Evolutionary conservation across 2,113 vertebrate genomes (phyloP).

Genomic region (Oceanites oceanicus): DNA sequence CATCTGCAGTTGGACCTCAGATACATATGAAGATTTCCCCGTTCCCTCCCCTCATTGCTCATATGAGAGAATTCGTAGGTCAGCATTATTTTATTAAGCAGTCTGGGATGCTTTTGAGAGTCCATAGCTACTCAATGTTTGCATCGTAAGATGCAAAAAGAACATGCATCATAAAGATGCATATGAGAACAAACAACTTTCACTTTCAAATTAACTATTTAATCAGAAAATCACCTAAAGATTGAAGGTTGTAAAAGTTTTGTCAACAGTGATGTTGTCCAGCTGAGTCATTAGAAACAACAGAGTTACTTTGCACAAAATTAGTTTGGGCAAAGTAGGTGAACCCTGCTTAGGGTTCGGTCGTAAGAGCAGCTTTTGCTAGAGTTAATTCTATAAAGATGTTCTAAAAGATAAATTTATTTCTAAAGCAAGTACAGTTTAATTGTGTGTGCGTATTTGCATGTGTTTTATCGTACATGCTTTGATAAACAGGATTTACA

Average conservation of each 20-base stretch:
- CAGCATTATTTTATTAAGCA: neutral
- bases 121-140: neutral
- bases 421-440: neutral
- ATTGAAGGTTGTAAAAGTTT: neutral
- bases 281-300: neutral
- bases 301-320: neutral
- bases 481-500: neutral
- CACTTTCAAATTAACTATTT: neutral
- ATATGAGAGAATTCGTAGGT: neutral
- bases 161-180: neutral
- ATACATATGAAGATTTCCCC: rapidly evolving
- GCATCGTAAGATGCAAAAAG: neutral
- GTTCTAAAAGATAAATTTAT: neutral
- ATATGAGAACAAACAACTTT: neutral
- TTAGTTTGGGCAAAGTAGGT: neutral
- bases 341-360: neutral
- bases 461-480: neutral
- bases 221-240: neutral
- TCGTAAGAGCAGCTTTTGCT: neutral
- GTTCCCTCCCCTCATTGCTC: neutral
- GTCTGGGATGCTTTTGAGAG: neutral
- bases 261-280: neutral
- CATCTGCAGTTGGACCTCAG: neutral
- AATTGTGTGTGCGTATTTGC: neutral
- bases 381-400: neutral